These are phyloP conservation scores for Melipona bicolor DNA, from an alignment of 2,888 invertebrate genomes.

Conservation along the genomic window DNA sequence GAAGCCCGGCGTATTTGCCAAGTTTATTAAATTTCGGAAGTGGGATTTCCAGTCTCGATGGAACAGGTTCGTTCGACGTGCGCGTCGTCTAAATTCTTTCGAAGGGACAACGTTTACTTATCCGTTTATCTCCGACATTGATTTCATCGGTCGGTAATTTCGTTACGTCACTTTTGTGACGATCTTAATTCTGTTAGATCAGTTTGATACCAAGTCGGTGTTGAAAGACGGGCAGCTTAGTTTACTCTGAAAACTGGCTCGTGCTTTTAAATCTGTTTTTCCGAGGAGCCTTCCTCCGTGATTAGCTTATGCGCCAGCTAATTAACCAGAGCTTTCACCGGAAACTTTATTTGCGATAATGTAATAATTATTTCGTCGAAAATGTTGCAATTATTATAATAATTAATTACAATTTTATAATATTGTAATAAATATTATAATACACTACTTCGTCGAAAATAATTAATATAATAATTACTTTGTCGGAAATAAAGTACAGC, in stretches of 20 bases:
- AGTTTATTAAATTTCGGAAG: background rate
- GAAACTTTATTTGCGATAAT: too few relatives aligned
- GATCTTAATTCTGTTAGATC: conserved; percentile 10
- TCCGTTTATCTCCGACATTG: background rate
- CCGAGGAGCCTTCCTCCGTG: background rate
- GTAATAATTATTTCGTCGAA: too few relatives aligned
- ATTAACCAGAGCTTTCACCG: too few relatives aligned
- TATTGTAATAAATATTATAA: too few relatives aligned
- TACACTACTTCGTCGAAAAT: too few relatives aligned
- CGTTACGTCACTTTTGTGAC: background rate
- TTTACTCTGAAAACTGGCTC: background rate
- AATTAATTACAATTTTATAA: too few relatives aligned
- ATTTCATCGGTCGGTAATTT: background rate
- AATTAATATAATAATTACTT: too few relatives aligned
- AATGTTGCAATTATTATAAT: too few relatives aligned
- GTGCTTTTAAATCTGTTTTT: background rate
- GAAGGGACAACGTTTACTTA: background rate
- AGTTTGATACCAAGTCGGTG: background rate
- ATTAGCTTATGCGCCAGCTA: too few relatives aligned
- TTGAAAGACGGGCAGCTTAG: background rate
- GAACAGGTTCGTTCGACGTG: background rate
- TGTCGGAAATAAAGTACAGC: background rate
- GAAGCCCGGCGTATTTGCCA: background rate
- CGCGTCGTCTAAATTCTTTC: too few relatives aligned
- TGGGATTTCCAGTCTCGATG: background rate